Percentiles rank a stretch among this genome's conserved stretches.
phyloP scores from a whole-genome alignment of 1,140 invertebrate genomes.

The Pseudoatta argentina region DNA sequence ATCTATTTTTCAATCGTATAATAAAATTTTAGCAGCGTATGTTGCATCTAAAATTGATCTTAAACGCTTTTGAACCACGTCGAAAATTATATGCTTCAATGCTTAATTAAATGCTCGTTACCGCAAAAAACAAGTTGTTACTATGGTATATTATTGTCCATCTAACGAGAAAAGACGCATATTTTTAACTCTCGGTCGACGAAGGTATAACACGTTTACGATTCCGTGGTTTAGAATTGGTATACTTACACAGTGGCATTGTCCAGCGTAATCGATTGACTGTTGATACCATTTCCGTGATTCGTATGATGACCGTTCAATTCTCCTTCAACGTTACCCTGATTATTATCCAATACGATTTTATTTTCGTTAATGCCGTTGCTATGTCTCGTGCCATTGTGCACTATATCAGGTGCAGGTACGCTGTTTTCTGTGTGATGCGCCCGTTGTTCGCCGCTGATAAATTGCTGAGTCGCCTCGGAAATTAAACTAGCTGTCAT shows the following conservation, averaged over 20 bases:
- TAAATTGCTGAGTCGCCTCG: constrained; percentile 84
- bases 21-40: constrained; percentile 14
- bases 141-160: constrained; percentile 72
- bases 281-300: constrained; percentile 83
- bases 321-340: constrained; percentile 82
- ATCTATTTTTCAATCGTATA: constrained; percentile 20
- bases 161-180: constrained; percentile 65
- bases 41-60: constrained; percentile 21
- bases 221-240: constrained; percentile 67
- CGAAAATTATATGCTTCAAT: constrained; percentile 10
- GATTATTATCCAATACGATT: constrained; percentile 83
- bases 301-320: constrained; percentile 85
- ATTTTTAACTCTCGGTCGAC: constrained; percentile 63
- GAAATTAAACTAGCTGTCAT: constrained; percentile 85
- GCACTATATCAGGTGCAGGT: constrained; percentile 78
- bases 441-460: constrained; percentile 82
- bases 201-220: constrained; percentile 59
- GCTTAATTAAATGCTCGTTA: constrained; percentile 29
- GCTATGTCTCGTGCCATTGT: constrained; percentile 83
- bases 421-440: constrained; percentile 78
- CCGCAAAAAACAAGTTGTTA: constrained; percentile 48
- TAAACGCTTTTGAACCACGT: constrained; percentile 15
- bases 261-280: constrained; percentile 84
- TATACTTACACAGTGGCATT: constrained; percentile 86
- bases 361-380: constrained; percentile 85